phyloP scores from a whole-genome alignment of 2,888 invertebrate genomes.

The Allolobophora icterica region DNA sequence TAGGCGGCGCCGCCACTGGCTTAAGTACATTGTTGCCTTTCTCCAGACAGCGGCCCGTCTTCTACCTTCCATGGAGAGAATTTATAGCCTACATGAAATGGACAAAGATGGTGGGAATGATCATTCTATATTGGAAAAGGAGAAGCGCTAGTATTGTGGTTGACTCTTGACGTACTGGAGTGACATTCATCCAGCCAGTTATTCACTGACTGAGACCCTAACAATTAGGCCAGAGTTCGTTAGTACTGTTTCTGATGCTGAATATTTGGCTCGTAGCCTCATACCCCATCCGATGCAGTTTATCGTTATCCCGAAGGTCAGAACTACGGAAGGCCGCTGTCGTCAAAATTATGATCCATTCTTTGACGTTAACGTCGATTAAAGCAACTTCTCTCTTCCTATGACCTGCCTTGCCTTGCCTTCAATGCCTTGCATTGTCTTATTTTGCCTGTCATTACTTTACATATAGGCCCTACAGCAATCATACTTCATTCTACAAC shows the following conservation, averaged over 20 bases:
- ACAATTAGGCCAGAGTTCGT: not conserved
- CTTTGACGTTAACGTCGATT: not conserved
- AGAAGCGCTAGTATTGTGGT: not conserved
- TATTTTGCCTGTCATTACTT: not conserved
- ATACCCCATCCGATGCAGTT: not conserved
- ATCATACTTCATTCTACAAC: too few species aligned
- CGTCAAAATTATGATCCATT: constrained; percentile 25
- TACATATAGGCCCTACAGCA: not conserved
- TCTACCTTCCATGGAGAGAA: too few species aligned
- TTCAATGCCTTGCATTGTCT: not conserved
- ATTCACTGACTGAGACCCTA: not conserved
- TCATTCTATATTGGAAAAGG: too few species aligned
- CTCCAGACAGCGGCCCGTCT: not conserved
- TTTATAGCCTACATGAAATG: too few species aligned
- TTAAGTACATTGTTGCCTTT: not conserved
- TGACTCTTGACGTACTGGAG: not conserved
- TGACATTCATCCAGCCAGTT: not conserved
- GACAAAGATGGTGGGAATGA: too few species aligned
- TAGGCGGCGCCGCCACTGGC: too few species aligned
- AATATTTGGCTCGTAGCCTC: too few species aligned
- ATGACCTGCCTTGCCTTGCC: not conserved
- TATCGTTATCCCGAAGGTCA: not conserved
- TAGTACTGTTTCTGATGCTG: not conserved
- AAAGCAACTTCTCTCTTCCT: not conserved
- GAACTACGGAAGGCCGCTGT: not conserved